Percentiles rank a stretch among this genome's conserved stretches.
Evolutionary conservation across 1,140 invertebrate species (phyloP).

Genomic region (Drosophila ironensis): DNA sequence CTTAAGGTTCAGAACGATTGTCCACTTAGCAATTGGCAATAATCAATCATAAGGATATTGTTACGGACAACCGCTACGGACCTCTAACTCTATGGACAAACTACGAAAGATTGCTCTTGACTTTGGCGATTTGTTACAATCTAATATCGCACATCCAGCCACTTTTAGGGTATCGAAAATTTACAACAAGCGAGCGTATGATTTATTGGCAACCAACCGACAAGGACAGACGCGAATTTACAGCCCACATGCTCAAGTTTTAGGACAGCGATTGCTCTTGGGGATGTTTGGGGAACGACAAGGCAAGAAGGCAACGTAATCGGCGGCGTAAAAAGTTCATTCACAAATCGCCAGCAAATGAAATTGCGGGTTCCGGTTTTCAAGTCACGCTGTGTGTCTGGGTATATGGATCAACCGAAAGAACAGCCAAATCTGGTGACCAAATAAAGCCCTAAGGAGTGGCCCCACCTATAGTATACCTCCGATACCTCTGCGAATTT

Average conservation of each 20-base stretch:
- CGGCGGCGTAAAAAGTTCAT: constrained; percentile 26
- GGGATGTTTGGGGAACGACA: not conserved
- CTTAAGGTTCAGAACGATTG: no score
- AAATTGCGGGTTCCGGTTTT: constrained; percentile 19
- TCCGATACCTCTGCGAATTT: constrained; percentile 9
- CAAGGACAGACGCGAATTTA: constrained; percentile 64
- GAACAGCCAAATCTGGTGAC: constrained; percentile 16
- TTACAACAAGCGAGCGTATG: constrained; percentile 44
- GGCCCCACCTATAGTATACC: constrained; percentile 30
- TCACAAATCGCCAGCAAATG: constrained; percentile 13
- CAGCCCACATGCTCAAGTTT: constrained; percentile 35
- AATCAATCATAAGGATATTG: no score
- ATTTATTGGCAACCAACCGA: constrained; percentile 64
- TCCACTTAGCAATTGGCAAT: no score
- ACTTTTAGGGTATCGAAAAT: constrained; percentile 25
- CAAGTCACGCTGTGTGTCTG: not conserved
- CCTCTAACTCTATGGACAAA: no score
- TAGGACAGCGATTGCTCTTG: not conserved
- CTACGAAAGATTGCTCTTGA: no score
- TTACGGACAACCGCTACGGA: no score
- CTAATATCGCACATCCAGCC: not conserved
- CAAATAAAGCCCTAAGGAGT: constrained; percentile 34
- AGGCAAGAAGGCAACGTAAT: constrained; percentile 14
- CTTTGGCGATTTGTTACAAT: not conserved
- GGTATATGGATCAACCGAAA: constrained; percentile 6